A percentile compares a stretch with the other conserved stretches of the same genome.
phyloP scores from a whole-genome alignment of 2,113 vertebrate species.

The Python bivittatus region DNA sequence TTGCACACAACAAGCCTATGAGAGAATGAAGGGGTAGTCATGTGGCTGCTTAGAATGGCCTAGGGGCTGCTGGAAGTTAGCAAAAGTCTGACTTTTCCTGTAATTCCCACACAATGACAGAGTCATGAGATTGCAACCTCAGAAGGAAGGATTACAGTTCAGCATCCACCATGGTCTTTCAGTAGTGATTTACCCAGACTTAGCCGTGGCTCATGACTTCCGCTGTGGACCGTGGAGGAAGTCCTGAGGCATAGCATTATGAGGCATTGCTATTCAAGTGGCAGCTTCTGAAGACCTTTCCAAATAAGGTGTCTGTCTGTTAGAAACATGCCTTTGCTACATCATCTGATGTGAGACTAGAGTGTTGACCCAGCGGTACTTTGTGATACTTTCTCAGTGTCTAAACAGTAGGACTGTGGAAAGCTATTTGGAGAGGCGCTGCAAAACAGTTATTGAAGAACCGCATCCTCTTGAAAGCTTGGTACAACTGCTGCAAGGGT shows the following conservation, averaged over 20 bases:
- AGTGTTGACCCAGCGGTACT: background rate
- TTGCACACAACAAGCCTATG: too few relatives aligned
- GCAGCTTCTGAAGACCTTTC: background rate
- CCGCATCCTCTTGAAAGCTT: background rate
- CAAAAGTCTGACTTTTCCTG: background rate
- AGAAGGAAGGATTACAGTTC: background rate
- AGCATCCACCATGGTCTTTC: background rate
- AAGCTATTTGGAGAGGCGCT: background rate
- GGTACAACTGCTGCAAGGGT: background rate
- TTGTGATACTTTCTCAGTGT: background rate
- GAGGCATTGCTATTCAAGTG: background rate
- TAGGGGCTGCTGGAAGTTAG: background rate
- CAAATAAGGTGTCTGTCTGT: background rate
- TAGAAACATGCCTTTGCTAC: background rate
- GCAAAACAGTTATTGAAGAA: background rate
- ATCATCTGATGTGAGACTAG: background rate
- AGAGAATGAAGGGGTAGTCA: background rate
- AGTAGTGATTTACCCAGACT: background rate
- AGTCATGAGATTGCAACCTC: background rate
- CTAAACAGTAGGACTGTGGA: background rate
- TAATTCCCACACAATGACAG: conserved; percentile 6
- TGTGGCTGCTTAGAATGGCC: background rate
- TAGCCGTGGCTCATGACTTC: background rate
- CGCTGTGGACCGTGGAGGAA: background rate
- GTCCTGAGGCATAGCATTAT: background rate